phyloP scores from a whole-genome alignment of 2,888 invertebrate genomes.

The Uropetala carovei region DNA sequence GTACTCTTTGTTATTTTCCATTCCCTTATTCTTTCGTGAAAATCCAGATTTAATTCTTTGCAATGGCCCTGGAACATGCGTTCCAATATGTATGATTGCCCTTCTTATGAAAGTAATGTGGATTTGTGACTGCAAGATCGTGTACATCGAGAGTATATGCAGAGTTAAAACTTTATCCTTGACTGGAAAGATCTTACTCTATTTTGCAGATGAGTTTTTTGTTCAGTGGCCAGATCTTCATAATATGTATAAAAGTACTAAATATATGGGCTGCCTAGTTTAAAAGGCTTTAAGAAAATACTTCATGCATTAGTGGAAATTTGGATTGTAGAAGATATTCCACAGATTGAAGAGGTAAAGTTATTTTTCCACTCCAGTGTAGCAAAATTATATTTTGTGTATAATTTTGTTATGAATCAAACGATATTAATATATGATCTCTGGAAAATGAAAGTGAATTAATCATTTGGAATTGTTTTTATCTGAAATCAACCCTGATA shows the following conservation, averaged over 20 bases:
- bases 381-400: too few species aligned
- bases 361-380: too few species aligned
- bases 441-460: too few species aligned
- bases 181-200: slow-evolving; percentile 90
- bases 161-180: slow-evolving; percentile 93
- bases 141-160: slow-evolving; percentile 97
- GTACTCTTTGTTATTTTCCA: slow-evolving; percentile 81
- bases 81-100: slow-evolving; percentile 90
- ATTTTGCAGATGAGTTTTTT: slow-evolving; percentile 89
- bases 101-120: slow-evolving; percentile 84
- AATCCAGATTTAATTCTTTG: slow-evolving; percentile 90
- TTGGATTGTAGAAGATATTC: neutral
- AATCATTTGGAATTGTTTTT: too few species aligned
- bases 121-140: slow-evolving; percentile 83
- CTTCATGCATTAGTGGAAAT: neutral
- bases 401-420: too few species aligned
- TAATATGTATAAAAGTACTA: slow-evolving; percentile 81
- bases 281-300: neutral
- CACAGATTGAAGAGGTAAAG: too few species aligned
- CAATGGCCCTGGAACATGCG: slow-evolving; percentile 98
- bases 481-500: too few species aligned
- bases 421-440: too few species aligned
- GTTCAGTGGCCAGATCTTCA: slow-evolving; percentile 95
- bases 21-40: slow-evolving; percentile 83
- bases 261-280: slow-evolving; percentile 85